Percentiles rank a stretch among this genome's conserved stretches.
These are phyloP conservation scores for Rattus norvegicus DNA, from an alignment of 2,113 vertebrate species.

Conservation along the genomic window GRCr8 NC_086026.1:41329001-41329500, in stretches of 20 bases:
- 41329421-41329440: not conserved
- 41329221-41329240: not conserved
- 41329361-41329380: not conserved
- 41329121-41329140: too few species aligned
- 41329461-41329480: not conserved
- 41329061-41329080: fast-evolving
- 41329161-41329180: not conserved
- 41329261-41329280: not conserved
- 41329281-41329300: not conserved
- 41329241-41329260: not conserved
- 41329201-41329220: not conserved
- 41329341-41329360: not conserved
- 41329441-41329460: not conserved
- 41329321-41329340: fast-evolving
- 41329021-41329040: not conserved
- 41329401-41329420: not conserved
- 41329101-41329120: fast-evolving
- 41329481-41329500: not conserved
- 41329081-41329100: too few species aligned
- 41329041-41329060: too few species aligned
- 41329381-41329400: not conserved
- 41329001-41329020: not conserved
- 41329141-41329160: not conserved
- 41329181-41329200: not conserved
- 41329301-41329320: fast-evolving